phyloP scores from a whole-genome alignment of 2,113 vertebrate species.

The Balaenoptera acutorostrata region DNA sequence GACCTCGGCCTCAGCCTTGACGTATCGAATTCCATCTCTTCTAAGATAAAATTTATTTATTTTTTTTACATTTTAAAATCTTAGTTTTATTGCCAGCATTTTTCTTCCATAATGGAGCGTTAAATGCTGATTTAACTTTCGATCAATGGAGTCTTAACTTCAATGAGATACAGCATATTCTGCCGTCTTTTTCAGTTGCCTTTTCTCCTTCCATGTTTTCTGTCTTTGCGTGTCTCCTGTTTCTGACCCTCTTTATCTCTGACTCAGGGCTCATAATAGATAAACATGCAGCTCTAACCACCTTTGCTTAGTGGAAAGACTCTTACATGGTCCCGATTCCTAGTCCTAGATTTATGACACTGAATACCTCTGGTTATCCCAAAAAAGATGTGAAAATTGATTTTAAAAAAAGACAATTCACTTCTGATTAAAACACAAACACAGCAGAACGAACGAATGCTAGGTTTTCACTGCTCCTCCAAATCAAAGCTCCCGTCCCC shows the following conservation, averaged over 20 bases:
- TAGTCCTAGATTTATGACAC: not conserved
- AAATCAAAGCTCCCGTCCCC: not conserved
- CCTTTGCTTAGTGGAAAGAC: not conserved
- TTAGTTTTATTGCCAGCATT: not conserved
- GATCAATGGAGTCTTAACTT: not conserved
- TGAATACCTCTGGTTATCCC: not conserved
- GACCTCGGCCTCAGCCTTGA: not conserved
- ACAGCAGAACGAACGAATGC: not conserved
- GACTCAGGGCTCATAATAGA: not conserved
- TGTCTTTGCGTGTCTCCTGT: not conserved
- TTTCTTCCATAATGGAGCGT: not conserved
- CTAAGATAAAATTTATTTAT: not conserved
- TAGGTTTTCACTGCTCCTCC: not conserved
- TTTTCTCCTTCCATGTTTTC: not conserved
- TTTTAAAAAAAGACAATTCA: not conserved
- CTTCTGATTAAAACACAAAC: not conserved
- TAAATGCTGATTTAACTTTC: not conserved
- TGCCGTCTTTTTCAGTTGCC: not conserved
- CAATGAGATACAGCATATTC: not conserved
- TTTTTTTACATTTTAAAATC: not conserved
- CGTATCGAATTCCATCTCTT: not conserved
- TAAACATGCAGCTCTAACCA: not conserved
- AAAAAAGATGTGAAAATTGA: not conserved
- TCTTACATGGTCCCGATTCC: not conserved
- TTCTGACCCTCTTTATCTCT: not conserved